phyloP scores from a whole-genome alignment of 2,797 vertebrate species.

The Channa striata region DNA sequence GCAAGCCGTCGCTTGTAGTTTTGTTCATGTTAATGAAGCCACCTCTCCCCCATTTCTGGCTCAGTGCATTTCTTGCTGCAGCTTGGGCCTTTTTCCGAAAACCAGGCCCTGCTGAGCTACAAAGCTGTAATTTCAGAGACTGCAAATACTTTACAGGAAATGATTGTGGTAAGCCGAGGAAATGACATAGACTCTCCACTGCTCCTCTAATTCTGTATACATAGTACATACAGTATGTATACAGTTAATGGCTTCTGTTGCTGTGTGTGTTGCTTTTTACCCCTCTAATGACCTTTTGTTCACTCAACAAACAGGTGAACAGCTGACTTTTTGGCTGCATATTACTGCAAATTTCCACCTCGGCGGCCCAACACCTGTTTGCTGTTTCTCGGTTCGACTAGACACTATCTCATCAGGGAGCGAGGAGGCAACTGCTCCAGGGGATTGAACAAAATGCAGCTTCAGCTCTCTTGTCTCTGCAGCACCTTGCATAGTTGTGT shows the following conservation, averaged over 20 bases:
- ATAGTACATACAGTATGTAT: constrained; percentile 2
- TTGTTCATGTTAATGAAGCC: constrained; percentile 49
- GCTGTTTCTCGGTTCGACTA: constrained; percentile 39
- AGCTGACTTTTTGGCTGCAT: constrained; percentile 32
- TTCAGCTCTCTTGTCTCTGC: constrained; percentile 36
- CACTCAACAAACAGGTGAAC: constrained; percentile 27
- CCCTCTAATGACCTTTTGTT: constrained; percentile 34
- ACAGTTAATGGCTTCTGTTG: constrained; percentile 1
- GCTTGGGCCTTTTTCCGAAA: constrained; percentile 54
- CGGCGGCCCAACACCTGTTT: constrained; percentile 52
- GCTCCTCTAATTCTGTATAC: constrained; percentile 27
- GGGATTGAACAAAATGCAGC: constrained; percentile 46
- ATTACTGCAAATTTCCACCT: constrained; percentile 48
- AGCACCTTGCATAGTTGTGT: constrained; percentile 48
- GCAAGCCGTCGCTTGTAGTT: constrained; percentile 14
- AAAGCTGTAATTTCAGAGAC: constrained; percentile 79
- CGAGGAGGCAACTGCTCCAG: constrained; percentile 30
- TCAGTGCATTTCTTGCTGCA: constrained; percentile 51
- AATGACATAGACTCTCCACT: constrained; percentile 71
- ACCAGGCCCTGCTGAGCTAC: constrained; percentile 44
- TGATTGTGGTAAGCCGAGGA: constrained; percentile 82
- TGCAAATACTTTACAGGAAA: constrained; percentile 84
- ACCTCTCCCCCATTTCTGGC: constrained; percentile 39
- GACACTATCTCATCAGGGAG: constrained; percentile 59
- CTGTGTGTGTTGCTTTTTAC: constrained; percentile 4